Evolutionary conservation across 2,113 vertebrate genomes (phyloP), one percentile per base, ranked within the genome.

Genomic region (Callaeas wilsoni): DNA sequence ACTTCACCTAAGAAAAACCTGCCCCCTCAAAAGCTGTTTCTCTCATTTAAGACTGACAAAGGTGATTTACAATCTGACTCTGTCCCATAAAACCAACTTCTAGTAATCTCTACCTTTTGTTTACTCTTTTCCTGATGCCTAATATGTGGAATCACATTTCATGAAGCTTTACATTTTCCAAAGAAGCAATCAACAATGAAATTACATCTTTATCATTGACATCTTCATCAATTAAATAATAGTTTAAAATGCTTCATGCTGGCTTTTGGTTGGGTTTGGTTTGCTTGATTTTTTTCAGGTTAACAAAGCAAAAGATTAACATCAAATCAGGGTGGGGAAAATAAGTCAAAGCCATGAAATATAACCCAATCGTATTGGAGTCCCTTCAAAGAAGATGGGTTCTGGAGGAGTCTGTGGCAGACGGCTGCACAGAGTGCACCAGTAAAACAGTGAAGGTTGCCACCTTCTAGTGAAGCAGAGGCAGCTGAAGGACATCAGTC

Each of bases 391-490:
- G 12, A n/a, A n/a, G 20, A 20, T n/a, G 5, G 1, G 16, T 20
- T 68, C 41, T 46, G 46, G 69, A 55, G 52, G 21, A 78, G 56
- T 16, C 22, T 70, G 56, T 3, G 1, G 23, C 50, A 77, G 69
- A 39, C 2, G 7, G 5, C 7, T 1, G 3, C 1, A 1, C 39
- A 78, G 50, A 30, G 26, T 22, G 42, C 3, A 0, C 19, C 41
- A 65, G 27, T 11, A 2, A 0, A 39, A 68, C 2, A 1, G 22
- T 16, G 37, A 50, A 57, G 1, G 6, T 55, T 82, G 23, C 21
- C 6, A 4, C 16, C 46, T 82, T 69, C 78, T 13, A 42, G 37
- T 21, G 53, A 56, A 49, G 42, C 33, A 79, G 41, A 79, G 75
- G 50, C 55, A 91, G 29, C 27, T 57, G 50, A 80, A 82, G 33